Evolutionary conservation across 2,113 vertebrate genomes (phyloP).

Genomic region (Sceloporus undulatus): DNA sequence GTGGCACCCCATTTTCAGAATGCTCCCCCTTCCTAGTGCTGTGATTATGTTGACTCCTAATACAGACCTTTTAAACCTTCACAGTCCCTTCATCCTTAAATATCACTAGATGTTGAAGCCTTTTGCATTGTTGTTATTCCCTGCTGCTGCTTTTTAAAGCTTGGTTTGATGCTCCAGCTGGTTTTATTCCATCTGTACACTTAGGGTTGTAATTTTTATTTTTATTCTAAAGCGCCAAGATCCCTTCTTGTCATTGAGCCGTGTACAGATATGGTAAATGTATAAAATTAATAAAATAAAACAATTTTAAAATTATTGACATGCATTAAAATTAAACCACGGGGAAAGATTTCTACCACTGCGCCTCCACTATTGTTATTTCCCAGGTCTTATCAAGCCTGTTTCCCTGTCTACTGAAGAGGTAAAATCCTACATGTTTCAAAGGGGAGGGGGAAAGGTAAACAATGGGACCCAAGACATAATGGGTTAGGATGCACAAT

Average conservation of each 20-base stretch:
- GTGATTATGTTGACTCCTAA: too few species aligned
- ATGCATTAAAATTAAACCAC: neutral
- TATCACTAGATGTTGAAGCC: too few species aligned
- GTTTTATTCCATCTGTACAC: neutral
- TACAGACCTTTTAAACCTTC: too few species aligned
- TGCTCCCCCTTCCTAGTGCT: too few species aligned
- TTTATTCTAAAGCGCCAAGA: neutral
- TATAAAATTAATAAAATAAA: neutral
- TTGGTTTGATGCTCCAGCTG: neutral
- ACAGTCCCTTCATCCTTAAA: too few species aligned
- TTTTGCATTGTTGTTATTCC: neutral
- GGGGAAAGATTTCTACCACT: neutral
- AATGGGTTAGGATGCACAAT: neutral
- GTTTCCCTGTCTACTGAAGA: neutral
- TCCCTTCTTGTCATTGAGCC: neutral
- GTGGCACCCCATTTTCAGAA: too few species aligned
- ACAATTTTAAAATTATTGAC: neutral
- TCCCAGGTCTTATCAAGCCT: neutral
- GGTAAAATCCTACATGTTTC: neutral
- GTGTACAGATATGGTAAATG: neutral
- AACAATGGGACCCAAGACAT: neutral
- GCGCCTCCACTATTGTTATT: too few species aligned
- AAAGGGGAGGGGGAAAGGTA: neutral
- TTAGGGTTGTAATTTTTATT: neutral
- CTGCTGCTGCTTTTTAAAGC: neutral